A percentile compares a stretch with the other conserved stretches of the same genome.
phyloP scores from a whole-genome alignment of 64 coral and sea anemone species.

The Montipora foliosa region DNA sequence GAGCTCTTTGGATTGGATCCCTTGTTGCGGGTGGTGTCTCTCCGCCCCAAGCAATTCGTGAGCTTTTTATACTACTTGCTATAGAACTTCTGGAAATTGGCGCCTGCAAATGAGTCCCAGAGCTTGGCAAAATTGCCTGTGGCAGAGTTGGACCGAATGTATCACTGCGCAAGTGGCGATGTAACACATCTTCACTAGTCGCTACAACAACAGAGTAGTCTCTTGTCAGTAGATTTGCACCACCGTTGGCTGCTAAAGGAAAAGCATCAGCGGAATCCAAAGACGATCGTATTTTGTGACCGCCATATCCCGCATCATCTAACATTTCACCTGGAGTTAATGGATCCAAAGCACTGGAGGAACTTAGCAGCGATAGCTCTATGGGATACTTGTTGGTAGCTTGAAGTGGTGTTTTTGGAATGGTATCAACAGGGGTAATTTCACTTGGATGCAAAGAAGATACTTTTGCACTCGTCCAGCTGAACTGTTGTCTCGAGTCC shows the following conservation, averaged over 20 bases:
- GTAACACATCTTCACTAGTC: neutral
- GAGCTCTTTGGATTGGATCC: neutral
- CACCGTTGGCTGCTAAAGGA: neutral
- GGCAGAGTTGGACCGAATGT: neutral
- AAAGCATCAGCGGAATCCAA: neutral
- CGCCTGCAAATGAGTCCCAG: neutral
- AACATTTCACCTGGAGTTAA: neutral
- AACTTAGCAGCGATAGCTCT: neutral
- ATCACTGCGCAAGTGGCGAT: neutral
- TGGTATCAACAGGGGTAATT: neutral
- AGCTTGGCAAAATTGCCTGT: neutral
- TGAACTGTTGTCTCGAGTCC: neutral
- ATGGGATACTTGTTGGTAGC: neutral
- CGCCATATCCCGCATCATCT: neutral
- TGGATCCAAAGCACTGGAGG: neutral
- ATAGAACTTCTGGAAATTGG: constrained; percentile 1
- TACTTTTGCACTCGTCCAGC: constrained; percentile 19
- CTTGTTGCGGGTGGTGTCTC: neutral
- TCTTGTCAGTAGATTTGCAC: neutral
- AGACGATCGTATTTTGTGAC: neutral
- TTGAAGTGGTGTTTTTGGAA: neutral
- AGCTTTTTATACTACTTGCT: neutral
- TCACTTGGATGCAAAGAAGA: neutral
- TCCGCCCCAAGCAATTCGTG: constrained; percentile 18
- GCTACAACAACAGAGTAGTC: neutral